A percentile compares a stretch with the other conserved stretches of the same genome.
Evolutionary conservation across 2,797 vertebrate species (phyloP).

Genomic region (Fistularia tabacaria): DNA sequence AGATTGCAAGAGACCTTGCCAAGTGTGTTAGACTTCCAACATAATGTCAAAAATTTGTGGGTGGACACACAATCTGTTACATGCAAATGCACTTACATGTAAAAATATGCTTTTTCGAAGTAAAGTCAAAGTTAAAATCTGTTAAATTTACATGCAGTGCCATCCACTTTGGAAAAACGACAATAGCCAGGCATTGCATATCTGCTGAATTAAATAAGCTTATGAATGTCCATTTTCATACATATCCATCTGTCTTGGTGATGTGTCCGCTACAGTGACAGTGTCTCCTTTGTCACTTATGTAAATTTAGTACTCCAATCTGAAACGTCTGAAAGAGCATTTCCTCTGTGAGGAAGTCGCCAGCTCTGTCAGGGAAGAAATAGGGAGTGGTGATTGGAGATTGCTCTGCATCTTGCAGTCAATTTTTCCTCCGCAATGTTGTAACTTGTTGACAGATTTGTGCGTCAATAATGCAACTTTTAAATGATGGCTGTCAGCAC

Average conservation of each 20-base stretch:
- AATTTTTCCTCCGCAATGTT: not conserved
- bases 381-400: not conserved
- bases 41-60: conserved; percentile 34
- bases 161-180: conserved; percentile 10
- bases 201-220: conserved; percentile 62
- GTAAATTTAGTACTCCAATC: conserved; percentile 60
- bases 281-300: conserved; percentile 62
- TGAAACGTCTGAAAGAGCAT: conserved; percentile 64
- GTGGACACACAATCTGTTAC: conserved; percentile 12
- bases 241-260: conserved; percentile 60
- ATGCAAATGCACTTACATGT: conserved; percentile 24
- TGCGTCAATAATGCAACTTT: not conserved
- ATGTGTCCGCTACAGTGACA: conserved; percentile 50
- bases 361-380: conserved; percentile 1
- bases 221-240: conserved; percentile 62
- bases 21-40: conserved; percentile 33
- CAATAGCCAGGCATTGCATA: conserved; percentile 26
- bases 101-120: conserved; percentile 34
- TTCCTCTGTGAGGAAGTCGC: conserved; percentile 7
- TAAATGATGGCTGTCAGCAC: not conserved
- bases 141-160: conserved; percentile 23
- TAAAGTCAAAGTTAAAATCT: conserved; percentile 9
- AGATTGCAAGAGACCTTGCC: conserved; percentile 13
- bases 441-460: not conserved
- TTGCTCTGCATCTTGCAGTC: conserved; percentile 1